phyloP scores from a whole-genome alignment of 2,797 vertebrate species.

The Hafferia zeledoni region DNA sequence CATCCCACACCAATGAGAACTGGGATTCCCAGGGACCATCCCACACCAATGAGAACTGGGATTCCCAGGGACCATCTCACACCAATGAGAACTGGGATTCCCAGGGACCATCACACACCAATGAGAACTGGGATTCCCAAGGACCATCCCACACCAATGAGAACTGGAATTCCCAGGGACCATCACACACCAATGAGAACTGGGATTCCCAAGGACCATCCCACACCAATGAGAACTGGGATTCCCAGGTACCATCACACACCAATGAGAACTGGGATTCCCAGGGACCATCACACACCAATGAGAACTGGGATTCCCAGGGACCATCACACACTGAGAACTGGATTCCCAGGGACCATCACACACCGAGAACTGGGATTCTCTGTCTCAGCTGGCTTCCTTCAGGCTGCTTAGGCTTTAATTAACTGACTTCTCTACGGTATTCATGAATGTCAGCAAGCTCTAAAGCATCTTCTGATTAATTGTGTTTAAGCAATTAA shows the following conservation, averaged over 20 bases:
- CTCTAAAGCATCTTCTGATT: background rate
- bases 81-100: too few species aligned
- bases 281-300: background rate
- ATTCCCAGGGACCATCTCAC: background rate
- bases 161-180: background rate
- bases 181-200: accelerated
- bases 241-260: too few species aligned
- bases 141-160: background rate
- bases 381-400: background rate
- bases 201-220: background rate
- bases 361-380: background rate
- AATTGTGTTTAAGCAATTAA: background rate
- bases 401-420: background rate
- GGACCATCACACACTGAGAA: background rate
- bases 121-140: background rate
- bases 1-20: accelerated
- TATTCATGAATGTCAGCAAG: background rate
- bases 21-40: background rate
- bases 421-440: background rate
- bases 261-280: background rate
- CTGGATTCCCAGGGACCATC: too few species aligned
- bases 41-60: accelerated
- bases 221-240: too few species aligned
- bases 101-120: too few species aligned
- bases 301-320: background rate